A percentile compares a stretch with the other conserved stretches of the same genome.
phyloP scores from a whole-genome alignment of 1,140 invertebrate species.

The Aporrectodea caliginosa region DNA sequence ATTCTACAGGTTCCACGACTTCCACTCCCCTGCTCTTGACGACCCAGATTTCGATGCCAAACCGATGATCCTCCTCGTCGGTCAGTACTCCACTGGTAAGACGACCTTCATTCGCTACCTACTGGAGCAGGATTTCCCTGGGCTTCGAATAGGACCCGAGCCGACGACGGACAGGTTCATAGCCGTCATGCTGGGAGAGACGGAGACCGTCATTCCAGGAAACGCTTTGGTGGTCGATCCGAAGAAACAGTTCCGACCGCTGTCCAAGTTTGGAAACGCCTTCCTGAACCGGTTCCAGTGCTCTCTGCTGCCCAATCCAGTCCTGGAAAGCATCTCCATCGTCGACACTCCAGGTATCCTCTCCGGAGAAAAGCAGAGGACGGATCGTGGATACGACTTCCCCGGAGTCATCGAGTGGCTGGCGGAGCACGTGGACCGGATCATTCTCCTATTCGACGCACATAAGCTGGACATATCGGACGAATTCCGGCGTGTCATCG shows the following conservation, averaged over 20 bases:
- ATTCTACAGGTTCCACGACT: conserved; percentile 92
- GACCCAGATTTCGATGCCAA: too few species aligned
- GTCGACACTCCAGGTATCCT: conserved; percentile 88
- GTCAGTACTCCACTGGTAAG: conserved; percentile 98
- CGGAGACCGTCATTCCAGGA: conserved; percentile 83
- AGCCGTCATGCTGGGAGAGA: conserved; percentile 82
- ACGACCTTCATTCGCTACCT: conserved; percentile 87
- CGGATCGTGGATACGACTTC: conserved; percentile 96
- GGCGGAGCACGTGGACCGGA: conserved; percentile 93
- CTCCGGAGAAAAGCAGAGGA: conserved; percentile 89
- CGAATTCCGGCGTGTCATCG: conserved; percentile 87
- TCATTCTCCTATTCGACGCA: conserved; percentile 96
- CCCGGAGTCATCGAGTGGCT: conserved; percentile 99
- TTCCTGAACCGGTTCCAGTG: too few species aligned
- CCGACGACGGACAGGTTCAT: conserved; percentile 95
- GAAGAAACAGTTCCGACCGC: conserved; percentile 87
- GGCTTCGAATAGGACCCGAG: conserved; percentile 57
- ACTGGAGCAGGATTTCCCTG: conserved; percentile 55
- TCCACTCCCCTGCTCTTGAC: conserved; percentile 85
- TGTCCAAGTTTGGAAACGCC: conserved; percentile 95
- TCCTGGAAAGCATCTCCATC: conserved; percentile 87
- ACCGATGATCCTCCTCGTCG: conserved; percentile 94
- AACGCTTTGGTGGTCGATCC: conserved; percentile 97
- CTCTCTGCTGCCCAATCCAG: conserved; percentile 60
- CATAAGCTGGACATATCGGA: conserved; percentile 99